Evolutionary conservation across 2,888 invertebrate genomes (phyloP).

Genomic region (Himalopsyche japonica): DNA sequence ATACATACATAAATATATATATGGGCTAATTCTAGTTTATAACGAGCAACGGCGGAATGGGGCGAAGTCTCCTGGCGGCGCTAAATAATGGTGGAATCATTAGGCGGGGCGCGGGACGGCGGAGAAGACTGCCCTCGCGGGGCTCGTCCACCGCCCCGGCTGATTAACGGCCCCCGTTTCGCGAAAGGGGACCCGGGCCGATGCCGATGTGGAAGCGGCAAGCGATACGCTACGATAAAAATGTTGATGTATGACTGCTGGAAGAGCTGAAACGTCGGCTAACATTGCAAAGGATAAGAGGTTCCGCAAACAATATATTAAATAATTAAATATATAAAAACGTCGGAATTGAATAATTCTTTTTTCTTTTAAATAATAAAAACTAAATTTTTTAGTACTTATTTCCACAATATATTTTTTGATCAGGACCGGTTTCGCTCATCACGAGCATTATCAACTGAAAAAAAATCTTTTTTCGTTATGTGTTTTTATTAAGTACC

Average conservation of each 20-base stretch:
- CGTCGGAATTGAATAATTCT: no score
- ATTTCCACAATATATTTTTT: no score
- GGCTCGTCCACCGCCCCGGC: conserved; percentile 21
- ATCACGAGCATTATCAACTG: no score
- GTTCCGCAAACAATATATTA: no score
- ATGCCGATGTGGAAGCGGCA: not conserved
- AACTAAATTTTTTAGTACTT: no score
- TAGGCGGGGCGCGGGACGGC: conserved; percentile 5
- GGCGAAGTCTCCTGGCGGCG: conserved; percentile 26
- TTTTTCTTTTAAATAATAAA: no score
- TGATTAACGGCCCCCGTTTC: conserved; percentile 29
- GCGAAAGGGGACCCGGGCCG: not conserved
- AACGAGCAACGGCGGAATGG: not conserved
- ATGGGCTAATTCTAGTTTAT: not conserved
- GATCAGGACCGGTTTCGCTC: no score
- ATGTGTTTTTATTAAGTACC: no score
- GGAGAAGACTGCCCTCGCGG: conserved; percentile 26
- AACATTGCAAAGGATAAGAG: no score
- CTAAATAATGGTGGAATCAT: conserved; percentile 29
- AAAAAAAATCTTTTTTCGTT: no score
- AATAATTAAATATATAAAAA: no score
- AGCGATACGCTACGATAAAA: not conserved
- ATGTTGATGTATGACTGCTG: not conserved
- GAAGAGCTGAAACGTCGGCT: not conserved
- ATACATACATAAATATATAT: not conserved